Percentiles rank a stretch among this genome's conserved stretches.
Conservation (phyloP, 2,797 vertebrate species). For the Pelobates cultripes region DNA sequence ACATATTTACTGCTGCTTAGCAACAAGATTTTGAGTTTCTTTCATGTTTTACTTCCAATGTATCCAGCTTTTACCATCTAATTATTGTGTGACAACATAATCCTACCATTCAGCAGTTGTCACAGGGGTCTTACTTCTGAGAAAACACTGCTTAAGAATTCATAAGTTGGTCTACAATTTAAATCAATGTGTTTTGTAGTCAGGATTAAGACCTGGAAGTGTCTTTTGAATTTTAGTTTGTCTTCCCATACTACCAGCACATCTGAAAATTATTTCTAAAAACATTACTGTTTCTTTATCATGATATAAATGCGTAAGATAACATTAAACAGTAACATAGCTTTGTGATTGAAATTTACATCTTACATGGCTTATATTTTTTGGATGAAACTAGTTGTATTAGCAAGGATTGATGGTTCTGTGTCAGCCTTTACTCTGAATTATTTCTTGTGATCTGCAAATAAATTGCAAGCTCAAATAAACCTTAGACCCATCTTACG, state of each 20-base stretch:
- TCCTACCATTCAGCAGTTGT: constrained; percentile 64
- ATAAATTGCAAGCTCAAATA: too few species aligned
- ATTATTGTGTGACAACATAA: constrained; percentile 69
- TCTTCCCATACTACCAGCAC: constrained; percentile 59
- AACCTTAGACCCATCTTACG: too few species aligned
- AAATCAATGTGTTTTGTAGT: constrained; percentile 69
- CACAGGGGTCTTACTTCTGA: constrained; percentile 60
- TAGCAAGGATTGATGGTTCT: too few species aligned
- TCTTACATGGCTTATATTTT: background rate
- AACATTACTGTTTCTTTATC: background rate
- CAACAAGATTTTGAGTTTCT: constrained; percentile 60
- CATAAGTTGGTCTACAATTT: constrained; percentile 64
- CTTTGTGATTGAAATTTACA: background rate
- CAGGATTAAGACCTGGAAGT: constrained; percentile 66
- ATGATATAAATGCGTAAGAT: background rate
- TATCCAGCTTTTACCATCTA: constrained; percentile 63
- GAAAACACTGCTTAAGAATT: constrained; percentile 64
- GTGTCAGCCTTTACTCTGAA: too few species aligned
- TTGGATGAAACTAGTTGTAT: too few species aligned
- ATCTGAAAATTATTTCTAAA: constrained; percentile 62
- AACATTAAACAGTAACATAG: background rate
- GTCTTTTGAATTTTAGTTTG: constrained; percentile 63
- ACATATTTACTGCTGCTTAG: constrained; percentile 61
- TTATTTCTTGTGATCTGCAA: too few species aligned
- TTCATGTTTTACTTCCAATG: constrained; percentile 66